phyloP scores from a whole-genome alignment of 2,888 invertebrate species.

The Clitarchus hookeri region DNA sequence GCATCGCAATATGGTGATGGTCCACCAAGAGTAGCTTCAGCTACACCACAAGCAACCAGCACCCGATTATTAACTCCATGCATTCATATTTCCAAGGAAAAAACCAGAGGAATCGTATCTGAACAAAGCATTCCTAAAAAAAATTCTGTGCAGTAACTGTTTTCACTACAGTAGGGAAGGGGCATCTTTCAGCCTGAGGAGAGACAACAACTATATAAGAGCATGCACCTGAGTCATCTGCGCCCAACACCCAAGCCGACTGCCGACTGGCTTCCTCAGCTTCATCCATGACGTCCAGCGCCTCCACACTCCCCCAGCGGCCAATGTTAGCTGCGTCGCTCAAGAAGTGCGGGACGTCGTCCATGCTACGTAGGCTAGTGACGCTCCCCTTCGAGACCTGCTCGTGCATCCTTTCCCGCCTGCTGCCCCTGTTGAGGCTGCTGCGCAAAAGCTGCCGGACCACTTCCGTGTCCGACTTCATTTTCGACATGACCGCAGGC shows the following conservation, averaged over 20 bases:
- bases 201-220: background rate
- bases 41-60: too few species aligned
- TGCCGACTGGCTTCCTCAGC: constrained; percentile 16
- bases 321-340: constrained; percentile 46
- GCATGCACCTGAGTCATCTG: constrained; percentile 43
- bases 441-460: background rate
- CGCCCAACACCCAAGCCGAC: constrained; percentile 51
- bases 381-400: background rate
- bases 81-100: too few species aligned
- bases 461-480: background rate
- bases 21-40: too few species aligned
- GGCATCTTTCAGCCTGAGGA: background rate
- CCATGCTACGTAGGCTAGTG: constrained; percentile 49
- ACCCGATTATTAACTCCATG: too few species aligned
- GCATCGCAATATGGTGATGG: too few species aligned
- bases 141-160: too few species aligned
- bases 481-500: background rate
- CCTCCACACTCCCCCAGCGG: constrained; percentile 51
- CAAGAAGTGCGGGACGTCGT: constrained; percentile 49
- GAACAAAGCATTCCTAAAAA: too few species aligned
- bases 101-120: too few species aligned
- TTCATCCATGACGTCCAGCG: background rate
- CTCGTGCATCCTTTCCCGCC: background rate
- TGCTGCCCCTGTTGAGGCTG: background rate
- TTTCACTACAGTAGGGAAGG: too few species aligned